These are phyloP conservation scores for Aphodius granarius DNA, from an alignment of 2,888 invertebrate genomes.

Conservation along the genomic window DNA sequence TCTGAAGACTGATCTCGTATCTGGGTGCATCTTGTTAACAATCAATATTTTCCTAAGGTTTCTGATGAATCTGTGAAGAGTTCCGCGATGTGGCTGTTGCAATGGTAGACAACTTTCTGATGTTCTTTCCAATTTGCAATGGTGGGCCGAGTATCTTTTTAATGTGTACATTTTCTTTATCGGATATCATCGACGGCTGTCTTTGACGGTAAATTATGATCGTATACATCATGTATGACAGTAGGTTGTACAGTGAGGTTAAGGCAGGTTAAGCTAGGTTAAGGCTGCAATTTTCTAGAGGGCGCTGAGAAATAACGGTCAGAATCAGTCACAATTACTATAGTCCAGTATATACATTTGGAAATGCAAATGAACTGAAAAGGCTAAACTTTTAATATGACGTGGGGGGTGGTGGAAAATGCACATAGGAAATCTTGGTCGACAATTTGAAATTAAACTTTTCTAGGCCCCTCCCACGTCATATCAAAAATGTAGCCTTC, in stretches of 20 bases:
- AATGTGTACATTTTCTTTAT: neutral
- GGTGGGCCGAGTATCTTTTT: conserved; percentile 20
- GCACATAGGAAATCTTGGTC: no score
- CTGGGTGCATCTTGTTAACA: conserved; percentile 43
- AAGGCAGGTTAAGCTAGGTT: no score
- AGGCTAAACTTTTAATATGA: no score
- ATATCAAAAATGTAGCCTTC: no score
- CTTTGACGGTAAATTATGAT: neutral
- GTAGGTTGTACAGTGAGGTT: neutral
- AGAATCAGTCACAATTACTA: no score
- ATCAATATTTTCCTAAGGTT: conserved; percentile 44
- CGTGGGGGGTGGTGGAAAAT: no score
- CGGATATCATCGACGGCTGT: neutral
- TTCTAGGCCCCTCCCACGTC: no score
- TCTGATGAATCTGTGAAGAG: conserved; percentile 40
- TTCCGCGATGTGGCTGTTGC: conserved; percentile 46
- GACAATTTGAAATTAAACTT: no score
- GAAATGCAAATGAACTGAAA: no score
- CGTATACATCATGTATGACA: neutral
- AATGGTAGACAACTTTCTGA: conserved; percentile 41
- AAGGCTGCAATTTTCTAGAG: no score
- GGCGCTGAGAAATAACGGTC: no score
- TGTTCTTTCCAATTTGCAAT: conserved; percentile 15
- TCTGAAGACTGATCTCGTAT: conserved; percentile 42
- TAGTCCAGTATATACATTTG: no score